Evolutionary conservation across 2,888 invertebrate genomes (phyloP).

Genomic region (Venusia cambrica): DNA sequence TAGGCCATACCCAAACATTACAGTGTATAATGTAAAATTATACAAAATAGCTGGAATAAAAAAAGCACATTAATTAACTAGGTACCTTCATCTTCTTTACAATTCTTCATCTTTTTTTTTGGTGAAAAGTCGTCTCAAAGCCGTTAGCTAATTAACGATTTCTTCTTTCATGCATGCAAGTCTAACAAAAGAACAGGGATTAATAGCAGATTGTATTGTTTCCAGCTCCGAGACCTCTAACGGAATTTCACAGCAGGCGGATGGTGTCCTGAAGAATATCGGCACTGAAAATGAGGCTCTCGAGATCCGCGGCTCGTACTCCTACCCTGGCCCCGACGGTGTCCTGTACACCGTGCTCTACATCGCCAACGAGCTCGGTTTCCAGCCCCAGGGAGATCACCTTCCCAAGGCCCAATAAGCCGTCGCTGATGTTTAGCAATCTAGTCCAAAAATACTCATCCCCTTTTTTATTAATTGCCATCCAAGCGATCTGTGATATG

Average conservation of each 20-base stretch:
- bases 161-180: no score
- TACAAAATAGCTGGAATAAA: no score
- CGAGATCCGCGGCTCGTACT: constrained; percentile 51
- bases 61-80: no score
- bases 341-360: constrained; percentile 68
- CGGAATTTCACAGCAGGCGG: constrained; percentile 41
- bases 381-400: constrained; percentile 67
- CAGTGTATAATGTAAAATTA: no score
- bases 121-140: no score
- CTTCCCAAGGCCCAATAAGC: constrained; percentile 46
- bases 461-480: constrained; percentile 40
- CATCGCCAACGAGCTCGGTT: constrained; percentile 77
- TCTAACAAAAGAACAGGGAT: constrained; percentile 2
- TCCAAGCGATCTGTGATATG: constrained; percentile 72
- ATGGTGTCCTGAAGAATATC: constrained; percentile 43
- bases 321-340: constrained; percentile 68
- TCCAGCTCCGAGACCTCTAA: constrained; percentile 55
- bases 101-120: no score
- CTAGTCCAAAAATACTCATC: constrained; percentile 34
- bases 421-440: constrained; percentile 12
- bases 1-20: no score
- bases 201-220: constrained; percentile 1
- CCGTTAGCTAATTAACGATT: no score
- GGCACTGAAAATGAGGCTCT: constrained; percentile 54
- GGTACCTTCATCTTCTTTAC: no score